Conservation (phyloP, 2,888 invertebrate species). For the Xylocampa areola region DNA sequence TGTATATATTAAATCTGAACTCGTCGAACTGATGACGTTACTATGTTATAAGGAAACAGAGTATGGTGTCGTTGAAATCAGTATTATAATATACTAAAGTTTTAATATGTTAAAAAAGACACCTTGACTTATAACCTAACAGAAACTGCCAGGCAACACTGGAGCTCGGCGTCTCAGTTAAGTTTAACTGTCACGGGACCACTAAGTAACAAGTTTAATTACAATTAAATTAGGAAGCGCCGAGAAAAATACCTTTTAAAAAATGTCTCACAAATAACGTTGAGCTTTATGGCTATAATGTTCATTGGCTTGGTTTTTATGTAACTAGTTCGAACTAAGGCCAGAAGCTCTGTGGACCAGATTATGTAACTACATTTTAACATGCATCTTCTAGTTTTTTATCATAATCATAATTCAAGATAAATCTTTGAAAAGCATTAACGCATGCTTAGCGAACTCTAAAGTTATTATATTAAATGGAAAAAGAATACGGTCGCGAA, state of each 20-base stretch:
- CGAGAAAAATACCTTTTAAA: conserved; percentile 44
- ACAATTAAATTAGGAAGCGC: conserved; percentile 43
- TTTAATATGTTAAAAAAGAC: conserved; percentile 19
- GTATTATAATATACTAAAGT: neutral
- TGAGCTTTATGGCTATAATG: conserved; percentile 25
- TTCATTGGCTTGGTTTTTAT: conserved; percentile 6
- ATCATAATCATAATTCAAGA: too few relatives aligned
- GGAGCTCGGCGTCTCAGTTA: conserved; percentile 15
- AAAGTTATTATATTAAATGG: too few relatives aligned
- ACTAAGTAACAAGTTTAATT: conserved; percentile 51
- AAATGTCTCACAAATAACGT: conserved; percentile 22
- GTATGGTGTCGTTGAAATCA: too few relatives aligned
- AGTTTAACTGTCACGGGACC: conserved; percentile 49
- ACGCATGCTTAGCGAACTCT: too few relatives aligned
- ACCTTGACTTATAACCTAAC: conserved; percentile 25
- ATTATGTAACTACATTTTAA: too few relatives aligned
- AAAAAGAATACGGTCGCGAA: too few relatives aligned
- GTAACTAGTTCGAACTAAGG: neutral
- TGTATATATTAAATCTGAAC: too few relatives aligned
- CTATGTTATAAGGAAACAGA: too few relatives aligned
- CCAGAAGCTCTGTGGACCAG: neutral
- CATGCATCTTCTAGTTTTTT: too few relatives aligned
- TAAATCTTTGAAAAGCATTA: too few relatives aligned
- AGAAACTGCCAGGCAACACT: conserved; percentile 22
- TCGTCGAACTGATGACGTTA: too few relatives aligned